These are phyloP conservation scores for Thunnus thynnus DNA, from an alignment of 2,113 vertebrate species.

Conservation along the genomic window DNA sequence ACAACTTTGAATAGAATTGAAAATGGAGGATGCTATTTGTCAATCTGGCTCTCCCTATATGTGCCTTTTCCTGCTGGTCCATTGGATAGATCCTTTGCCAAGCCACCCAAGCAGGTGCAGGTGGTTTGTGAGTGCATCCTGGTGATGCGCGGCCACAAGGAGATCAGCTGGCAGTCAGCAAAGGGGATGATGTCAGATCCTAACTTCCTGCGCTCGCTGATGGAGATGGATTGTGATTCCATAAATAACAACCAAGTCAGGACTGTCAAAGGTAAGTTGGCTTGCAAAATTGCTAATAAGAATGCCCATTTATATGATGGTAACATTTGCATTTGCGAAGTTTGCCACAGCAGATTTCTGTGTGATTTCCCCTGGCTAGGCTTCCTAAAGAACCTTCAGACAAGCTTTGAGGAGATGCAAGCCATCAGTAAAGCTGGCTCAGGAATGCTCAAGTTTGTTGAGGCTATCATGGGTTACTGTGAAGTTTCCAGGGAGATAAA, in stretches of 20 bases:
- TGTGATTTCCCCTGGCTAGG: conserved; percentile 80
- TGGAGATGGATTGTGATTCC: conserved; percentile 93
- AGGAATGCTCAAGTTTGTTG: conserved; percentile 97
- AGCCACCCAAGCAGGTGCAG: conserved; percentile 95
- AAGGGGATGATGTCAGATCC: conserved; percentile 98
- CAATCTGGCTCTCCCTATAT: background rate
- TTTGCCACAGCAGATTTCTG: background rate
- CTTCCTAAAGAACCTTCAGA: conserved; percentile 91
- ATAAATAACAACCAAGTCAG: conserved; percentile 88
- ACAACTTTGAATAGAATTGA: too few species aligned
- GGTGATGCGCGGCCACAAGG: conserved; percentile 93
- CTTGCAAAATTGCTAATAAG: background rate
- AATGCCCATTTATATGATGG: background rate
- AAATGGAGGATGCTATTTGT: background rate
- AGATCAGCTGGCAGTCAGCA: conserved; percentile 94
- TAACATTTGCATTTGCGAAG: background rate
- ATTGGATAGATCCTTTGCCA: conserved; percentile 91
- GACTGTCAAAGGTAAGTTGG: conserved; percentile 88
- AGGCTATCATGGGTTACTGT: conserved; percentile 94
- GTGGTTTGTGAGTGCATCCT: conserved; percentile 95
- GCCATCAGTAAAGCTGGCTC: conserved; percentile 94
- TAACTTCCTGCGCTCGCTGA: conserved; percentile 91
- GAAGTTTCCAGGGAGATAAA: conserved; percentile 93
- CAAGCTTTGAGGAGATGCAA: conserved; percentile 92
- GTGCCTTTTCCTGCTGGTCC: conserved; percentile 4